phyloP scores from a whole-genome alignment of 2,113 vertebrate genomes.

The Tricholaema leucomelas region DNA sequence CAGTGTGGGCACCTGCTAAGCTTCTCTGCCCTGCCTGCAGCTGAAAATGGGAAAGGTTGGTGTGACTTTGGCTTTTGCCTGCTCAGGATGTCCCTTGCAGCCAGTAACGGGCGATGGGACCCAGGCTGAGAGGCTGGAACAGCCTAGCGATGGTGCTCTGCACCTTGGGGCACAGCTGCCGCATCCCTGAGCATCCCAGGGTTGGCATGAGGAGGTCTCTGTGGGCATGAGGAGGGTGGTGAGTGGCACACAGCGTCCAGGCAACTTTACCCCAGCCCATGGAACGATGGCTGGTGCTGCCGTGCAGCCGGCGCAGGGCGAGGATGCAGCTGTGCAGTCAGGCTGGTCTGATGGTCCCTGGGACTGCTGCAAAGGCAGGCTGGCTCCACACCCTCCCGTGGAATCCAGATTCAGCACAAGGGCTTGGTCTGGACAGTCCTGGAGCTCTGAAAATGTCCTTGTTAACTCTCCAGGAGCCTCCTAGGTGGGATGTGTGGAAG shows the following conservation, averaged over 20 bases:
- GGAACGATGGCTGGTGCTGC: accelerated
- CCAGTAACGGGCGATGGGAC: accelerated
- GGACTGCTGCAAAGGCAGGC: background rate
- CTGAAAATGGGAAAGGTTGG: background rate
- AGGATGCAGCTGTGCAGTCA: background rate
- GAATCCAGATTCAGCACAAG: background rate
- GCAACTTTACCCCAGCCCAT: accelerated
- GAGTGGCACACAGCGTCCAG: accelerated
- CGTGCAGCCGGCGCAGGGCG: accelerated
- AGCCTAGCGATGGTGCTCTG: background rate
- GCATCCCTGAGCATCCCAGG: background rate
- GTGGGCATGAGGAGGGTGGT: accelerated
- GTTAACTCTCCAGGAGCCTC: background rate
- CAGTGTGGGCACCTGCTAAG: background rate
- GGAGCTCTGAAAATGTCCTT: background rate
- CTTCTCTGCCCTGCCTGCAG: background rate
- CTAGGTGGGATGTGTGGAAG: accelerated
- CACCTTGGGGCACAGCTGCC: background rate
- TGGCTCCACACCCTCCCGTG: accelerated
- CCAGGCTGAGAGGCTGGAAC: background rate
- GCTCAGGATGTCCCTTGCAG: background rate
- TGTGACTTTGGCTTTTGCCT: background rate
- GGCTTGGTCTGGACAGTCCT: background rate
- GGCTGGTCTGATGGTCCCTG: background rate
- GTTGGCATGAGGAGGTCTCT: background rate